A percentile compares a stretch with the other conserved stretches of the same genome.
phyloP scores from a whole-genome alignment of 1,140 invertebrate species.

The Eupeodes corollae region DNA sequence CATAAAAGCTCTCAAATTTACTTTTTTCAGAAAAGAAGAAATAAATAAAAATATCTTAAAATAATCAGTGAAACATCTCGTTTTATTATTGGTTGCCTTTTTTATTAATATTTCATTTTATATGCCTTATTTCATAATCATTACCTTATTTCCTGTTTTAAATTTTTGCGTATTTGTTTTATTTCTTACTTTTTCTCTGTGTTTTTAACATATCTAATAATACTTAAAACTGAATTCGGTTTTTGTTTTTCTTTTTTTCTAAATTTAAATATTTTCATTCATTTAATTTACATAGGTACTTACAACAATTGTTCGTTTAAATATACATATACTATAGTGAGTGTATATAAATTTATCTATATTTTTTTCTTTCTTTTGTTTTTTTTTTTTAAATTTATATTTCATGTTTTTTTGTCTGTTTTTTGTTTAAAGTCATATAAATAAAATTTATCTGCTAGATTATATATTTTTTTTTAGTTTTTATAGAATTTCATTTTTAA shows the following conservation, averaged over 20 bases:
- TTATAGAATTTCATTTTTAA: slow-evolving; percentile 10
- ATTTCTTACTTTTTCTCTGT: slow-evolving; percentile 18
- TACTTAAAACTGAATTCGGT: slow-evolving; percentile 7
- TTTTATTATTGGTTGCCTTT: too few species aligned
- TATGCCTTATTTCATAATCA: too few species aligned
- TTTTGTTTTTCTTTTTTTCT: slow-evolving; percentile 11
- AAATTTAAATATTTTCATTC: slow-evolving; percentile 8
- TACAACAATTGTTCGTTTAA: slow-evolving; percentile 11
- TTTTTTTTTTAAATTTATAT: slow-evolving; percentile 7
- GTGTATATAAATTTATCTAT: slow-evolving; percentile 7
- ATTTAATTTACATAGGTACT: slow-evolving; percentile 11
- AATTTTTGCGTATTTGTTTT: too few species aligned
- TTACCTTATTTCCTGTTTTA: too few species aligned
- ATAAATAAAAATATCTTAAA: too few species aligned
- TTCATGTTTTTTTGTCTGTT: slow-evolving; percentile 12
- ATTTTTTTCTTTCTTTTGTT: slow-evolving; percentile 2
- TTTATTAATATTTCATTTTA: too few species aligned
- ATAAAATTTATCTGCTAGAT: slow-evolving; percentile 13
- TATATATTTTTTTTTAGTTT: slow-evolving; percentile 14
- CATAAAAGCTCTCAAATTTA: too few species aligned
- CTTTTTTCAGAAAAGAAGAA: too few species aligned
- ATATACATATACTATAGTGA: not conserved
- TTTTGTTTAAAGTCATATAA: slow-evolving; percentile 29
- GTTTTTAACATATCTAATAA: slow-evolving; percentile 20
- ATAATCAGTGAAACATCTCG: too few species aligned